A percentile compares a stretch with the other conserved stretches of the same genome.
phyloP scores from a whole-genome alignment of 2,888 invertebrate species.

The Anthoptus insignis region DNA sequence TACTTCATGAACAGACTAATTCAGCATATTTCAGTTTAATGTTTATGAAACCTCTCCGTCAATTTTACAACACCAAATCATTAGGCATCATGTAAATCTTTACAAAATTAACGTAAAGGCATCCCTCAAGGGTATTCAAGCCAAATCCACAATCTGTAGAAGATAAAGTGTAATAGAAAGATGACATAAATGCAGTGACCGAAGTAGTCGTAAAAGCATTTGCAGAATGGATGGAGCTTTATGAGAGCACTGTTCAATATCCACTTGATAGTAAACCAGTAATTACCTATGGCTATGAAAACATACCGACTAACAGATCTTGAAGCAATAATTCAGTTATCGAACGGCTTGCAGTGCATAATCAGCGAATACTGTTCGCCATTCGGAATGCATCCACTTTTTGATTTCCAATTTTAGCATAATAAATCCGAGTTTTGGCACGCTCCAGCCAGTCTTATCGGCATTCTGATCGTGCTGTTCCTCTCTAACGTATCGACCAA shows the following conservation, averaged over 20 bases:
- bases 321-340: constrained; percentile 33
- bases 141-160: constrained; percentile 25
- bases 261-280: constrained; percentile 32
- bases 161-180: constrained; percentile 22
- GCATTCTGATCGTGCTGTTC: constrained; percentile 61
- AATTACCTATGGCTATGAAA: constrained; percentile 33
- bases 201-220: constrained; percentile 33
- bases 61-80: background rate
- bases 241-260: constrained; percentile 35
- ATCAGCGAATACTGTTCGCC: constrained; percentile 33
- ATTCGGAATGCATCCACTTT: constrained; percentile 53
- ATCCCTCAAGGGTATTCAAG: constrained; percentile 7
- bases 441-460: constrained; percentile 61
- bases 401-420: constrained; percentile 65
- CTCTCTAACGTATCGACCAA: constrained; percentile 61
- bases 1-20: constrained; percentile 5
- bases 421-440: constrained; percentile 75
- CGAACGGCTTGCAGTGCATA: constrained; percentile 28
- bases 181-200: constrained; percentile 35
- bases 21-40: background rate
- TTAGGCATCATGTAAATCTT: too few relatives aligned
- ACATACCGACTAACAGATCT: constrained; percentile 25
- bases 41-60: background rate
- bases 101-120: constrained; percentile 3
- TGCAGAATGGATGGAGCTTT: constrained; percentile 30